Conservation (phyloP, 2,888 invertebrate genomes). For the Meandrusa payeni region DNA sequence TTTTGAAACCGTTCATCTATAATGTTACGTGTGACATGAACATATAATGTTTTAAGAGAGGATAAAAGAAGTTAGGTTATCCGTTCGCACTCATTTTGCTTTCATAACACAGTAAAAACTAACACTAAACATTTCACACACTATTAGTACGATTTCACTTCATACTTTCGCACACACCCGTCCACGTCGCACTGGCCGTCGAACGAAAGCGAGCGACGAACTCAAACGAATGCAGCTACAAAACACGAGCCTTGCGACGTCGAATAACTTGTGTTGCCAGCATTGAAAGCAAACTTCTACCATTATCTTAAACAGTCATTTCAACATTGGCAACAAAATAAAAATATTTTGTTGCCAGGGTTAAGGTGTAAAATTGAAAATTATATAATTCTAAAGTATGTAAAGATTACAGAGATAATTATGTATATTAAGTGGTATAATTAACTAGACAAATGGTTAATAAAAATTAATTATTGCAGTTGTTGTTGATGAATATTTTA, state of each 20-base stretch:
- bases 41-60: slow-evolving; percentile 52
- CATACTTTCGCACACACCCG: slow-evolving; percentile 80
- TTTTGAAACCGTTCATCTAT: slow-evolving; percentile 82
- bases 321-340: neutral
- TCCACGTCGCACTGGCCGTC: slow-evolving; percentile 70
- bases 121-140: slow-evolving; percentile 80
- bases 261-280: slow-evolving; percentile 44
- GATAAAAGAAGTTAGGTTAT: slow-evolving; percentile 53
- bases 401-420: too few species aligned
- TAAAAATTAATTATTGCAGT: too few species aligned
- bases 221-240: slow-evolving; percentile 56
- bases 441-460: too few species aligned
- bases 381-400: too few species aligned
- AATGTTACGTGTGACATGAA: slow-evolving; percentile 74
- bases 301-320: neutral
- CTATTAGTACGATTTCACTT: slow-evolving; percentile 77
- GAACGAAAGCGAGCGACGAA: slow-evolving; percentile 67
- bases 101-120: slow-evolving; percentile 71
- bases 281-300: slow-evolving; percentile 31
- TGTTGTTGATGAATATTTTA: too few species aligned
- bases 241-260: slow-evolving; percentile 38
- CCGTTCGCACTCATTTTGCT: slow-evolving; percentile 78
- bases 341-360: too few species aligned
- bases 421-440: too few species aligned
- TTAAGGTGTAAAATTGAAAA: too few species aligned